Evolutionary conservation across 2,888 invertebrate genomes (phyloP), one percentile per base, ranked within the genome.

Genomic region (Drosophila leonis): DNA sequence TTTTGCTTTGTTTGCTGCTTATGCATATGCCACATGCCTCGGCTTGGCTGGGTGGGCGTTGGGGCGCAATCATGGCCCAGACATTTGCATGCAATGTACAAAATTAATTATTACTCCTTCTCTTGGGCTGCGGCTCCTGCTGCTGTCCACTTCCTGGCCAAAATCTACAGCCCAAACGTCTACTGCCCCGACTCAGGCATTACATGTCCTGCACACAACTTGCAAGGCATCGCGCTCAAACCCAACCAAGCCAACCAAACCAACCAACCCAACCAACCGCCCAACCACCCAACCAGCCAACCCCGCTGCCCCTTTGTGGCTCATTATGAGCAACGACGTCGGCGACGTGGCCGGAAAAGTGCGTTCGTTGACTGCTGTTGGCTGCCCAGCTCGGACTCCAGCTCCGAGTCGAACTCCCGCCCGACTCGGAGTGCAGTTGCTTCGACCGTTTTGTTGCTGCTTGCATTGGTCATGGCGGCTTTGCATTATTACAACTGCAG

Each of bases 101-200:
- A 90, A 91, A 90, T 90, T 90, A 90, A 90, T 90, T 91, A 90
- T 91, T 87, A 87, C 87, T 83, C 84, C 88, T 80, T 65, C 72
- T 72, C 63, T 35, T 39, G 55, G n/a, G 27, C 41, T 54, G 1
- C 24, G 27, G 24, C 46, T 62, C 20, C 51, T 54, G 37, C 33
- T 55, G 65, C 61, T 64, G 78, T 68, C 73, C 66, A 78, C 70
- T 80, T 80, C 73, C 85, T 83, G 83, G 76, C 83, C 86, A 75
- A 86, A 86, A 84, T 83, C 84, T 79, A 84, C 84, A 79, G 73
- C 72, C 68, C 12, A 31, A 78, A 75, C 72, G 83, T 79, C 74
- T 73, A 65, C 51, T 70, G 48, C 29, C 42, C 61, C 18, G 74
- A 66, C 71, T 82, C 79, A 52, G 71, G 68, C 78, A 81, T 73